phyloP scores from a whole-genome alignment of 30 jellyfish, hydroid and myxozoan species.

The Turritopsis dohrnii region DNA sequence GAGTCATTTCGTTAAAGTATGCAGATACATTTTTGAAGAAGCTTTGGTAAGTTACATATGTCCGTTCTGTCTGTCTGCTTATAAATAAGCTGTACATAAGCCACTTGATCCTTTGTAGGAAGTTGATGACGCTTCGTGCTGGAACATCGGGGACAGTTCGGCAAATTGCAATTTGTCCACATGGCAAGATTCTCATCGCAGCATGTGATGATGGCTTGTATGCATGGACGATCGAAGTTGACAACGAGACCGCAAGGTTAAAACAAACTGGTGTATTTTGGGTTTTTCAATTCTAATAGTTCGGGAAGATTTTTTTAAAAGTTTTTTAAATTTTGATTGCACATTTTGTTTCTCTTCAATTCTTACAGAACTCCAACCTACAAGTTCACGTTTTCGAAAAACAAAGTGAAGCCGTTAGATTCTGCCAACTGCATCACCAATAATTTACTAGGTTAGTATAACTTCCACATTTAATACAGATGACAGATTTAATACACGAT shows the following conservation, averaged over 20 bases:
- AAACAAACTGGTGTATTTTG: not conserved
- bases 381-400: slow-evolving; percentile 70
- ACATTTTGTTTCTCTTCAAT: not conserved
- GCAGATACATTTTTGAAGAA: not conserved
- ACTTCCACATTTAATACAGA: not conserved
- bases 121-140: slow-evolving; percentile 62
- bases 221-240: slow-evolving; percentile 72
- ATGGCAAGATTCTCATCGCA: slow-evolving; percentile 76
- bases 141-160: slow-evolving; percentile 52
- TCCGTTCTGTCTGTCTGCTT: not conserved
- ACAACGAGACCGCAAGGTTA: not conserved
- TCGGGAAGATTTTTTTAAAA: not conserved
- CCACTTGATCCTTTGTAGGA: slow-evolving; percentile 16
- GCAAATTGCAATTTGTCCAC: slow-evolving; percentile 81
- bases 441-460: slow-evolving; percentile 62
- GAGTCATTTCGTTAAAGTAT: too few relatives aligned
- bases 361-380: slow-evolving; percentile 54
- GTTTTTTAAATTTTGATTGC: not conserved
- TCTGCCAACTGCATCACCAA: slow-evolving; percentile 88
- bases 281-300: not conserved
- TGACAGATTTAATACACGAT: not conserved
- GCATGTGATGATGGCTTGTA: slow-evolving; percentile 96
- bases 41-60: not conserved
- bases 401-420: slow-evolving; percentile 75
- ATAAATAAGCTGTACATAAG: not conserved